Base-by-base conservation (phyloP, 2,888 invertebrate species). In the Erebia aethiops region DNA sequence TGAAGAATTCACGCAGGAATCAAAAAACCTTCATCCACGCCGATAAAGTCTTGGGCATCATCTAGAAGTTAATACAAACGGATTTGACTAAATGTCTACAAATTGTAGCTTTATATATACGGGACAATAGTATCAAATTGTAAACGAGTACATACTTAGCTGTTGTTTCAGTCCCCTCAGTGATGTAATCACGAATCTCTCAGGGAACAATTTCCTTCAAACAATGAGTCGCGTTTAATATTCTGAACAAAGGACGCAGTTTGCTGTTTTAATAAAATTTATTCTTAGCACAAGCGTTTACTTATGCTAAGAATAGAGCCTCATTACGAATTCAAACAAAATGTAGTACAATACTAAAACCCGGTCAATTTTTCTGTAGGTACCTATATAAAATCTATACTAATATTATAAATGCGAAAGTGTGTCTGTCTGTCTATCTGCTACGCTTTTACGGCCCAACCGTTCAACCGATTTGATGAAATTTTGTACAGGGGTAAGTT, bases 181-280 rank as follows among this genome's bases (percentile, higher is more conserved):
- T 56, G 56, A 66, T 66, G 66, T 66, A 66, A 66, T 66, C 66
- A 43, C 18, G 56, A 46, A 46, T 66, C 66, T 66, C 21, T 66
- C 56, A 56, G n/a, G 43, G 43, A 66, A 56, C 66, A 66, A 56
- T 56, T 56, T 66, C 66, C 66, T 57, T 52, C 46, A 21, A 57
- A 66, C 66, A 66, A 66, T 66, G 56, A 66, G 66, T 21, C 21
- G 56, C 57, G 54, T 46, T 66, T 66, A 66, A 66, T 66, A 66
- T 66, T 66, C 66, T 18, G 14, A 56, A 66, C 66, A 66, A 66
- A 57, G 18, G 66, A 43, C 56, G 10, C 57, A 56, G 66, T 66
- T 66, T 66, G 66, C 66, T 46, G 66, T 66, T 66, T 57, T 57
- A 66, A 57, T 66, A 41, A 57, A 57, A 56, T 66, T 66, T 57